These are phyloP conservation scores for Xiphias gladius DNA, from an alignment of 2,113 vertebrate genomes.

Conservation along the genomic window DNA sequence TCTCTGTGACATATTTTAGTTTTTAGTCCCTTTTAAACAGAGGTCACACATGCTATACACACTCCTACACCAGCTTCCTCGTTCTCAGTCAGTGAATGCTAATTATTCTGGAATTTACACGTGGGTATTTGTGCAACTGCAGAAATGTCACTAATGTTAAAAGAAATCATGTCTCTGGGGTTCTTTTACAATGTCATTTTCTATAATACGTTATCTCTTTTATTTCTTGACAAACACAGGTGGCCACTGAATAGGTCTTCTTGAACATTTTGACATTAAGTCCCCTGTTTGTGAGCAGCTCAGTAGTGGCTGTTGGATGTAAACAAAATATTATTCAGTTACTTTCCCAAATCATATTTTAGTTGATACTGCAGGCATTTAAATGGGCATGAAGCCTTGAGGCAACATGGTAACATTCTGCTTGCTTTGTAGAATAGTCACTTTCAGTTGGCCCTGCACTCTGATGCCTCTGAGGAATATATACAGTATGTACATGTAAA, in stretches of 20 bases:
- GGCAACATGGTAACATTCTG: constrained; percentile 10
- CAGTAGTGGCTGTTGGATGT: background rate
- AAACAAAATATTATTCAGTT: constrained; percentile 18
- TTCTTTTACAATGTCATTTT: constrained; percentile 23
- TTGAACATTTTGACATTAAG: background rate
- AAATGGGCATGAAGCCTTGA: background rate
- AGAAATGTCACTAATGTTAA: constrained; percentile 37
- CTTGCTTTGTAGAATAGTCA: background rate
- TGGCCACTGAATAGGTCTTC: constrained; percentile 1
- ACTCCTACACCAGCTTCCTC: background rate
- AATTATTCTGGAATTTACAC: constrained; percentile 21
- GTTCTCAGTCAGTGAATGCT: constrained; percentile 35
- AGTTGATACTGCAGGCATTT: constrained; percentile 9
- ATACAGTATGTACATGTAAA: constrained; percentile 21
- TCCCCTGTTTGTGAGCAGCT: background rate
- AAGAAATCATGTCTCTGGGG: constrained; percentile 22
- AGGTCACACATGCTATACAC: constrained; percentile 7
- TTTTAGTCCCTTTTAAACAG: constrained; percentile 16
- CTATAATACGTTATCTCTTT: constrained; percentile 11
- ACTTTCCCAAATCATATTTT: background rate
- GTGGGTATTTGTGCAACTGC: constrained; percentile 44
- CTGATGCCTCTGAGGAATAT: constrained; percentile 19
- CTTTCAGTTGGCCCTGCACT: background rate
- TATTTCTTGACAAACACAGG: constrained; percentile 4
- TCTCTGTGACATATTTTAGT: constrained; percentile 1